Base-by-base conservation (phyloP, 2,113 vertebrate genomes). In the Spermophilus dauricus region DNA sequence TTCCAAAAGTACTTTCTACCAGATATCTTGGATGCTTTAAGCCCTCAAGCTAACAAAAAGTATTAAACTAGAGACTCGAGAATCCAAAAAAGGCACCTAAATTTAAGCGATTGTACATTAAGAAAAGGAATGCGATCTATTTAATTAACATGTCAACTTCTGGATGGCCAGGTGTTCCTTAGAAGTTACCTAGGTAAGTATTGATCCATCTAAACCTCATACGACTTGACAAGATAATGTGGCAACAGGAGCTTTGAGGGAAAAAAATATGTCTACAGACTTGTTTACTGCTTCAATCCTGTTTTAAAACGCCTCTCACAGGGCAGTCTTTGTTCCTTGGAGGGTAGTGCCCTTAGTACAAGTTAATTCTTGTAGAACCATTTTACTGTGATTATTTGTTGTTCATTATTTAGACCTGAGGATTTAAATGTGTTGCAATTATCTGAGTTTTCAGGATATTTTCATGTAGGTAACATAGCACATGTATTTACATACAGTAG, bases 61-160 rank as follows among this genome's bases (percentile, higher is more conserved):
- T 80, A 94, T 95, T 97, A 94, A 95, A 95, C 78, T 39, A 34
- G 92, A 94, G 69, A 92, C 69, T 26, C 70, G 73, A 81, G 87
- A 76, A 86, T 81, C 48, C 10, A 1, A 86, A 82, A 84, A 42
- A 86, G 72, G 45, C 61, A 53, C 51, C 53, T 94, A 93, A 82
- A 93, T 96, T 82, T 78, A 95, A 95, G 88, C 63, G 53, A 93
- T 73, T 91, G 8, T 78, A 82, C 93, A 69, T 96, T 42, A 93
- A 95, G 95, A 48, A 73, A 88, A 95, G 82, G 94, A 98, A 97
- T 93, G 88, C 61, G 91, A 81, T 94, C 86, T 97, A 34, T 70
- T 97, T 98, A 97, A 97, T 97, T 98, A 98, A 95, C 92, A 58
- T 96, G 97, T 95, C 97, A 98, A 85, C 39, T 84, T 48, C 30